Evolutionary conservation across 2,797 vertebrate genomes (phyloP).

Genomic region (Takifugu rubripes): DNA sequence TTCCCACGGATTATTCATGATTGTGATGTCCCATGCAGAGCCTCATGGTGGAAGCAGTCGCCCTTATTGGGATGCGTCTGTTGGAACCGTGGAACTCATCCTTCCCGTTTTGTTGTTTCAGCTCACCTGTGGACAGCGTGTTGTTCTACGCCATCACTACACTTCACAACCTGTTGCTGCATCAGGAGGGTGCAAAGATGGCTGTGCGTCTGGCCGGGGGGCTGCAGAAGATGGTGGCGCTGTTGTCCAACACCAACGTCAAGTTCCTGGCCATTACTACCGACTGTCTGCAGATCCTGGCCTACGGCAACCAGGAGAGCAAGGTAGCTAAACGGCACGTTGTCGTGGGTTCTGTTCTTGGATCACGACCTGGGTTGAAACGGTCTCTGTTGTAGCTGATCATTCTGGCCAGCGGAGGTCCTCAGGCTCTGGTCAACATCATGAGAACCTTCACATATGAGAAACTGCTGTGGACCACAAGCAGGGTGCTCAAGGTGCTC

Average conservation of each 20-base stretch:
- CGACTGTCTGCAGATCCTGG: conserved; percentile 98
- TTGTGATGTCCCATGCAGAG: too few relatives aligned
- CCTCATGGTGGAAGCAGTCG: too few relatives aligned
- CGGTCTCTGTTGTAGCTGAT: conserved; percentile 80
- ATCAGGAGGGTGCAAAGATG: conserved; percentile 99
- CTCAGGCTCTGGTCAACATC: conserved; percentile 97
- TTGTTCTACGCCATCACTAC: conserved; percentile 98
- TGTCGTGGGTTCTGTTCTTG: not conserved
- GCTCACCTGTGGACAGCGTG: conserved; percentile 96
- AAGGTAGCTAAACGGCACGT: conserved; percentile 77
- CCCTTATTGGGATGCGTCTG: too few relatives aligned
- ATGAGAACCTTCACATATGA: conserved; percentile 99
- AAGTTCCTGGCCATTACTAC: conserved; percentile 99
- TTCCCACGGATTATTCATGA: too few relatives aligned
- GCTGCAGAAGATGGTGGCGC: conserved; percentile 98
- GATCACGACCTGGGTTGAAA: not conserved
- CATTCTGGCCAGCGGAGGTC: conserved; percentile 96
- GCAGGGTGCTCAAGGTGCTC: conserved; percentile 96
- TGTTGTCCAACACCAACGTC: conserved; percentile 97
- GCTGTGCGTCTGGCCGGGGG: conserved; percentile 96
- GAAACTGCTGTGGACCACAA: conserved; percentile 99
- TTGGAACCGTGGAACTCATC: too few relatives aligned
- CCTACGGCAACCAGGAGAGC: conserved; percentile 98
- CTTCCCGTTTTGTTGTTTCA: conserved; percentile 39
- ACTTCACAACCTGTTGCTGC: conserved; percentile 94